Evolutionary conservation across 1,140 invertebrate species (phyloP), one percentile per base, ranked within the genome.

Genomic region (Eupristina koningsbergeri): DNA sequence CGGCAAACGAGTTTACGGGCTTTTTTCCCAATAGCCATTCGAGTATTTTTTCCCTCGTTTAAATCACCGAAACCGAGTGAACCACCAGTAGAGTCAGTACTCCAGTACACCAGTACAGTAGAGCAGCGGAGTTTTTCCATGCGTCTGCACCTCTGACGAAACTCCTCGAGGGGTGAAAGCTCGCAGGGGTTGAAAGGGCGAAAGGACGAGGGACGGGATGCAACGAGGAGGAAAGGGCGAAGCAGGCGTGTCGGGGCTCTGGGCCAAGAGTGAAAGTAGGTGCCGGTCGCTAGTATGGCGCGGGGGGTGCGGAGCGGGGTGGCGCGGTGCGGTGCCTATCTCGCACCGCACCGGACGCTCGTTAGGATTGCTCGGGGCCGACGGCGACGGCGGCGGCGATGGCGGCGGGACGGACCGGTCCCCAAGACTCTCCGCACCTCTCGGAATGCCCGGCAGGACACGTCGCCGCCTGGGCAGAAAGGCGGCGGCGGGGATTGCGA

Each of bases 251-350:
- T 50, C 47, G 47, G 31, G 9, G 26, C 71, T 47, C 71, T n/a
- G 8, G 50, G 15, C 9, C 53, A 81, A 71, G 86, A 88, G 87
- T 88, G 87, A 88, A 88, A 88, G 87, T 87, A 84, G 53, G 34
- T 11, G 53, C 22, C 39, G 81, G 61, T 61, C 63, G 17, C 34
- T 64, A 75, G 81, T 61, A 63, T 36, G 29, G 64, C 34, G 19
- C 1, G 64, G 34, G 64, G 64, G 34, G 2, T 17, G 13, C 64
- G 61, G 41, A 5, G 41, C 41, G 41, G 41, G 41, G 36, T 34
- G 47, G n/a, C n/a, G 81, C 47, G 53, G 34, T 11, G 53, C 22
- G n/a, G 63, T 73, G 79, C 84, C 86, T 87, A 88, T 77, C 73
- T 77, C 53, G 79, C 79, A 64, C 41, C 53, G 79, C 79, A 64